Conservation (phyloP, 2,113 vertebrate species). For the Ibidorhyncha struthersii region DNA sequence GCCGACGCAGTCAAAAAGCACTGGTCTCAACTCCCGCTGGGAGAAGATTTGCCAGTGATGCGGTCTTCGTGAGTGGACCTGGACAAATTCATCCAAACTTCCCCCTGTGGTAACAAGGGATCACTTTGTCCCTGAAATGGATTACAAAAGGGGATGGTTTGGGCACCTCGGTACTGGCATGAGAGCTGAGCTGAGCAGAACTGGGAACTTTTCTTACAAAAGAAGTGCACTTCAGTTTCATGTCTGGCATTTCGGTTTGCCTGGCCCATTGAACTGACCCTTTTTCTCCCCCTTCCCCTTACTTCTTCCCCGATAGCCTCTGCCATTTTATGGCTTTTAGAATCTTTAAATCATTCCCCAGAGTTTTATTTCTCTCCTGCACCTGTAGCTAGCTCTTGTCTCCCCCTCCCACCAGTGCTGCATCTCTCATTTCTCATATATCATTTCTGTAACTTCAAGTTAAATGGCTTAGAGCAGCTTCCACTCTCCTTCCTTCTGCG, state of each 20-base stretch:
- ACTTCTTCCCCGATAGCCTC: not conserved
- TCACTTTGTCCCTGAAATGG: not conserved
- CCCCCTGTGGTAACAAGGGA: not conserved
- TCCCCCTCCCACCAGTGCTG: rapidly evolving
- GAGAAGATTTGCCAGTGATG: not conserved
- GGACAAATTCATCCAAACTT: not conserved
- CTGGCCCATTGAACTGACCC: too few relatives aligned
- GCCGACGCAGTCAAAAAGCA: not conserved
- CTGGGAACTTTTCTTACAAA: not conserved
- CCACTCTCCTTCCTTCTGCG: not conserved
- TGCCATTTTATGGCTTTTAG: not conserved
- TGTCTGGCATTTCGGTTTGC: not conserved
- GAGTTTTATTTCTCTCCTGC: not conserved
- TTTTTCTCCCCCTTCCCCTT: rapidly evolving
- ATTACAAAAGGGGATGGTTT: not conserved
- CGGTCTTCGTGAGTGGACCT: not conserved
- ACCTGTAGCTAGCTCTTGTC: not conserved
- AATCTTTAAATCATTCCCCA: not conserved
- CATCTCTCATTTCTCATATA: not conserved
- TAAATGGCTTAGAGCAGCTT: not conserved
- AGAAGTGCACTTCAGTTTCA: not conserved
- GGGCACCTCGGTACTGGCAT: not conserved
- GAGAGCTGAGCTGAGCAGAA: not conserved
- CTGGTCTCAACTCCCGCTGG: not conserved
- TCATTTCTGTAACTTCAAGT: not conserved